A percentile compares a stretch with the other conserved stretches of the same genome.
These are phyloP conservation scores for Siphamia tubifer DNA, from an alignment of 2,113 vertebrate genomes.

Conservation along the genomic window DNA sequence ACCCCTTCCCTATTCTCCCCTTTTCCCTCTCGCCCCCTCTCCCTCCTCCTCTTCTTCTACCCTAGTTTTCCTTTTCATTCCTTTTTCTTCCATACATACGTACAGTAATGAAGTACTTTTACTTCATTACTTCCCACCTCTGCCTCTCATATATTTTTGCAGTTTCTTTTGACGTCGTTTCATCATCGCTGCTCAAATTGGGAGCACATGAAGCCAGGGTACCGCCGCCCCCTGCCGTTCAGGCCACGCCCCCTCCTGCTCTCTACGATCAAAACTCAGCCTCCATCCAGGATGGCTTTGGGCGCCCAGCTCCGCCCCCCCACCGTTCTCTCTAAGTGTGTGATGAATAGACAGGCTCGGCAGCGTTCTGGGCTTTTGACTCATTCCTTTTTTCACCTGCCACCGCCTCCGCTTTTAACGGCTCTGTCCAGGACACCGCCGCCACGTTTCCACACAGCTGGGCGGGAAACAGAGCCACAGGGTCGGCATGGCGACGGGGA, in stretches of 20 bases:
- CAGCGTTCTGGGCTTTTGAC: slow-evolving; percentile 71
- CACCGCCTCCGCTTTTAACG: slow-evolving; percentile 88
- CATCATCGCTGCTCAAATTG: slow-evolving; percentile 30
- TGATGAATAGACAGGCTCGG: slow-evolving; percentile 89
- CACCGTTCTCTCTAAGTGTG: slow-evolving; percentile 87
- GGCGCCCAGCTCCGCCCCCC: too few species aligned
- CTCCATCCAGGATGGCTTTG: too few species aligned
- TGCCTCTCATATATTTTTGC: too few species aligned
- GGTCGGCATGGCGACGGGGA: too few species aligned
- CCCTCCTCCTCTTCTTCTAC: too few species aligned
- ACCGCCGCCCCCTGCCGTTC: background rate
- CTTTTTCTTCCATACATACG: too few species aligned
- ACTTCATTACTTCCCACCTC: too few species aligned
- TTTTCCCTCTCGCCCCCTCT: too few species aligned
- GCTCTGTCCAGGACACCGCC: slow-evolving; percentile 79
- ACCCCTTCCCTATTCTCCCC: too few species aligned
- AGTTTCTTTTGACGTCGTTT: slow-evolving; percentile 29
- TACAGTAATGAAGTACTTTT: too few species aligned
- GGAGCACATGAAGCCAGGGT: slow-evolving; percentile 32
- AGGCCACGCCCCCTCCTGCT: slow-evolving; percentile 35
- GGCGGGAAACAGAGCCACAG: slow-evolving; percentile 31
- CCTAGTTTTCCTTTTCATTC: too few species aligned
- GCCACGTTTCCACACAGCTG: slow-evolving; percentile 18
- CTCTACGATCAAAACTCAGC: slow-evolving; percentile 64
- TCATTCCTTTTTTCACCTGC: slow-evolving; percentile 71